These are phyloP conservation scores for Halictus ligatus DNA, from an alignment of 2,888 invertebrate genomes.

Conservation along the genomic window DNA sequence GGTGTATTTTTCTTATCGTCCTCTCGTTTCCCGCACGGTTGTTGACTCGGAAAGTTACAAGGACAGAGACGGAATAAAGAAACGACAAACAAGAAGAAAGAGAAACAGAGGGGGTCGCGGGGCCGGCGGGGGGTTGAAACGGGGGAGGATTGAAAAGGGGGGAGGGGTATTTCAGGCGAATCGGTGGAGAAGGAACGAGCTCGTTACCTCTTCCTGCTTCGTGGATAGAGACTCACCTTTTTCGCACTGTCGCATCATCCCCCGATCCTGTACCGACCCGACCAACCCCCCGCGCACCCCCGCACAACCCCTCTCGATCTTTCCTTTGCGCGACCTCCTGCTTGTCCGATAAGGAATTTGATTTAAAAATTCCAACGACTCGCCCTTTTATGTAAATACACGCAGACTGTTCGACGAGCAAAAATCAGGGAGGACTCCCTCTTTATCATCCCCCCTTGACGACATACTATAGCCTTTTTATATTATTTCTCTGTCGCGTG, in stretches of 20 bases:
- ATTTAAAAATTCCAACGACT: slow-evolving; percentile 81
- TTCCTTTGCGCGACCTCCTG: slow-evolving; percentile 65
- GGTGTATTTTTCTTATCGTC: slow-evolving; percentile 72
- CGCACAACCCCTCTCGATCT: slow-evolving; percentile 31
- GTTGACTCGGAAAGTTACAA: slow-evolving; percentile 54
- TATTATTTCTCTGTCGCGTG: slow-evolving; percentile 8
- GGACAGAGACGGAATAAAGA: slow-evolving; percentile 18
- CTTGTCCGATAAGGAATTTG: slow-evolving; percentile 81
- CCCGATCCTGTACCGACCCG: slow-evolving; percentile 34
- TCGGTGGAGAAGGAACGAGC: slow-evolving; percentile 70
- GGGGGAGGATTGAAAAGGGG: slow-evolving; percentile 38
- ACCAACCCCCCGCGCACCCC: neutral
- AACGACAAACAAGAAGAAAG: slow-evolving; percentile 7
- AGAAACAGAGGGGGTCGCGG: neutral
- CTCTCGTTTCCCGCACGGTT: slow-evolving; percentile 74
- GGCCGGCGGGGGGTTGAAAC: slow-evolving; percentile 14
- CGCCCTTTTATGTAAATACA: slow-evolving; percentile 80
- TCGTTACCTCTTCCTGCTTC: slow-evolving; percentile 64
- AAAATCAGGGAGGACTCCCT: slow-evolving; percentile 64
- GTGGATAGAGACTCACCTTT: slow-evolving; percentile 72
- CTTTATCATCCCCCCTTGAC: slow-evolving; percentile 8
- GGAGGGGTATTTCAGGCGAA: slow-evolving; percentile 57
- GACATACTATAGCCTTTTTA: slow-evolving; percentile 4
- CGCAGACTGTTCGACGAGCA: slow-evolving; percentile 73
- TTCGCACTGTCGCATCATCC: slow-evolving; percentile 57